These are phyloP conservation scores for Phragmatobia fuliginosa DNA, from an alignment of 2,888 invertebrate genomes.

Conservation along the genomic window DNA sequence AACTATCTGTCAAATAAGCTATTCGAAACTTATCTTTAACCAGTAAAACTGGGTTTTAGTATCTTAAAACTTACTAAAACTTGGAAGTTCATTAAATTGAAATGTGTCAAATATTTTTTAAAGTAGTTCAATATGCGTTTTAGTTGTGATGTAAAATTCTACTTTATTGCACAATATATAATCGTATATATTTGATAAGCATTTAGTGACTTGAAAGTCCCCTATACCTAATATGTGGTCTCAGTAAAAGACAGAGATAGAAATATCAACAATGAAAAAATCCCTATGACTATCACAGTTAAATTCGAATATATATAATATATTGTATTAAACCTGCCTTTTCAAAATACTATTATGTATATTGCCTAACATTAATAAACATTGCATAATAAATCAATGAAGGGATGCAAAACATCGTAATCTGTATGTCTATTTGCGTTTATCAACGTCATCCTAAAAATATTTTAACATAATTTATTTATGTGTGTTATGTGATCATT, in stretches of 20 bases:
- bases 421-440: background rate
- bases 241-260: slow-evolving; percentile 24
- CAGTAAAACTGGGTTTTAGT: no score
- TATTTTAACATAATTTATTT: background rate
- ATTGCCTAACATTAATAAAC: background rate
- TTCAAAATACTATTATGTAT: slow-evolving; percentile 10
- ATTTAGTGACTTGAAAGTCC: slow-evolving; percentile 37
- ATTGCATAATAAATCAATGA: background rate
- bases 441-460: background rate
- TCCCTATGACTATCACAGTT: slow-evolving; percentile 71
- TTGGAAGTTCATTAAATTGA: slow-evolving; percentile 17
- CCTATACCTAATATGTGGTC: slow-evolving; percentile 26
- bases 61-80: slow-evolving; percentile 16
- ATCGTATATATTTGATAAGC: background rate
- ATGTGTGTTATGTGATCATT: no score
- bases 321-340: slow-evolving; percentile 39
- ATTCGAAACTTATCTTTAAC: no score
- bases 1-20: no score
- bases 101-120: background rate
- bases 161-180: slow-evolving; percentile 9
- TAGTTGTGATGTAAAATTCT: background rate
- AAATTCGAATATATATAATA: slow-evolving; percentile 60
- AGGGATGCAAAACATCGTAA: background rate
- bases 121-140: background rate
- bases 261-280: slow-evolving; percentile 42